Evolutionary conservation across 2,113 vertebrate genomes (phyloP).

Genomic region (Cavia porcellus): DNA sequence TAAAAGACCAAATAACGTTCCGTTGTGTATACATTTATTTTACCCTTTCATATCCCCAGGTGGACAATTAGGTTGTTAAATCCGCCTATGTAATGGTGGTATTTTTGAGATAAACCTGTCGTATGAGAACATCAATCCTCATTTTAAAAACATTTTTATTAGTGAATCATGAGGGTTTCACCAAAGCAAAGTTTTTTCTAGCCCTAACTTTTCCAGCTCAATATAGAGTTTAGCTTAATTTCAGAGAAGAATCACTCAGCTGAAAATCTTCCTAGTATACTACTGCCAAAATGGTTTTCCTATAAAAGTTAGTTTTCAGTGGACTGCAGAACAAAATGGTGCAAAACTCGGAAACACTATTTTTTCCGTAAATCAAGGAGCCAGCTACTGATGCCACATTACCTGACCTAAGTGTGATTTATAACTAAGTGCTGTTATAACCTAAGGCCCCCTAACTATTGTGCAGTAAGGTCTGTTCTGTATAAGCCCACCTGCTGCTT

Average conservation of each 20-base stretch:
- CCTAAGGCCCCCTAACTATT: too few relatives aligned
- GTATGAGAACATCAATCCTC: not conserved
- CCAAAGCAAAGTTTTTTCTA: not conserved
- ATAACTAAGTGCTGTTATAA: too few relatives aligned
- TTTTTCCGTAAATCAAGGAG: not conserved
- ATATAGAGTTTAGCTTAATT: not conserved
- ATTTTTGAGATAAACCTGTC: slow-evolving; percentile 38
- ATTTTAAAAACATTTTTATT: not conserved
- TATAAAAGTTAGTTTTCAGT: not conserved
- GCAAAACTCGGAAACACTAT: not conserved
- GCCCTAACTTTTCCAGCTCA: slow-evolving; percentile 4
- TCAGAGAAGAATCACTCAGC: not conserved
- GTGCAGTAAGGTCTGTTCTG: too few relatives aligned
- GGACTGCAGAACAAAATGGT: not conserved
- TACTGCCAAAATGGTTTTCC: not conserved
- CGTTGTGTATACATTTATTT: not conserved
- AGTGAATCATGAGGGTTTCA: not conserved
- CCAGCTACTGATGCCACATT: rapidly evolving
- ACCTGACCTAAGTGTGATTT: not conserved
- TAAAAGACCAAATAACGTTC: not conserved
- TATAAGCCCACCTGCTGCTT: too few relatives aligned
- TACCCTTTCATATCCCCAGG: too few relatives aligned
- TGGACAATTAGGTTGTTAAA: not conserved
- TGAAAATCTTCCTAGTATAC: not conserved
- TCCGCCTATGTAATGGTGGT: not conserved